Percentiles rank a stretch among this genome's conserved stretches.
Conservation (phyloP, 1,140 invertebrate genomes). For the Cylas formicarius region DNA sequence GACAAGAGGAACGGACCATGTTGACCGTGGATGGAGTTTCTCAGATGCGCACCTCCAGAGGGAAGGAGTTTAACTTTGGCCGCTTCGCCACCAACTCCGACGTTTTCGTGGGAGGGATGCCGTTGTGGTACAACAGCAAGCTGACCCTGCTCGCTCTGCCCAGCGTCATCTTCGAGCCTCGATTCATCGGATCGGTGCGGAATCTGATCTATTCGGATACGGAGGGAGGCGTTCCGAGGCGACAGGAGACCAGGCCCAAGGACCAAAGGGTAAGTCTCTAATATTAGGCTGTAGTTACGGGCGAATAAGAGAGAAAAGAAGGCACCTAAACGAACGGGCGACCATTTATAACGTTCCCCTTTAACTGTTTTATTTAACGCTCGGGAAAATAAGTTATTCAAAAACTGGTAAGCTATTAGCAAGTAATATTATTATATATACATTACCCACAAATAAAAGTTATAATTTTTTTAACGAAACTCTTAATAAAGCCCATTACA, state of each 20-base stretch:
- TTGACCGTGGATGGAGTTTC: constrained; percentile 72
- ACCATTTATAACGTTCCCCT: too few species aligned
- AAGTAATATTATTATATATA: too few species aligned
- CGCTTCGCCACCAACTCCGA: constrained; percentile 78
- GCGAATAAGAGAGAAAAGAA: constrained; percentile 1
- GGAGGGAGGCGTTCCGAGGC: constrained; percentile 58
- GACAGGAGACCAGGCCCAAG: constrained; percentile 69
- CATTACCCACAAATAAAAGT: too few species aligned
- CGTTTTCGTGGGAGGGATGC: constrained; percentile 88
- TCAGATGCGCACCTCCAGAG: constrained; percentile 66
- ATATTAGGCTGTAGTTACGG: too few species aligned
- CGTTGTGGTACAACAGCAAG: constrained; percentile 79
- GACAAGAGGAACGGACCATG: constrained; percentile 69
- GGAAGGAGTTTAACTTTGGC: constrained; percentile 81
- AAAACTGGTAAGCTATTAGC: too few species aligned
- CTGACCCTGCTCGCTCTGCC: constrained; percentile 73
- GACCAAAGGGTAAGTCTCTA: constrained; percentile 62
- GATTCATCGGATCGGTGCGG: constrained; percentile 75
- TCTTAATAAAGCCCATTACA: too few species aligned
- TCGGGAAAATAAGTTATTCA: too few species aligned
- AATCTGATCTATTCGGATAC: constrained; percentile 81
- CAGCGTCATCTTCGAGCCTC: constrained; percentile 84
- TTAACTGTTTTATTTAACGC: too few species aligned
- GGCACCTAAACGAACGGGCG: neutral
- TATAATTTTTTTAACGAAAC: too few species aligned